These are phyloP conservation scores for Siniperca chuatsi DNA, from an alignment of 2,113 vertebrate species.

Conservation along the genomic window DNA sequence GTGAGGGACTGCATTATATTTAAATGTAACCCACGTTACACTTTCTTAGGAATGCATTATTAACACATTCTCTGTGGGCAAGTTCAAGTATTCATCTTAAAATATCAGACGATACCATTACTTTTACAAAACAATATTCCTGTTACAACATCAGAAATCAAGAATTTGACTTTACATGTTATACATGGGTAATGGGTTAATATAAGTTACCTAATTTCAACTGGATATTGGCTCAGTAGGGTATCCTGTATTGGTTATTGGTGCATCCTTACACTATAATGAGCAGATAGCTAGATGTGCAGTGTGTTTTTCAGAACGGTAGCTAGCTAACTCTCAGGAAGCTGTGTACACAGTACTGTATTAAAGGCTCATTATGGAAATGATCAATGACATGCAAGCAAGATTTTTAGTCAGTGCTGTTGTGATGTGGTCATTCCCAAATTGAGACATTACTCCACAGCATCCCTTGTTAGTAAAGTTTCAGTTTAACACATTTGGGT, in stretches of 20 bases:
- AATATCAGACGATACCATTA: background rate
- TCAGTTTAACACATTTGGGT: conserved; percentile 3
- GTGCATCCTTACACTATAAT: conserved; percentile 55
- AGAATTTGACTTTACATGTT: conserved; percentile 7
- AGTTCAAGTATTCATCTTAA: conserved; percentile 23
- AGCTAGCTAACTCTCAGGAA: conserved; percentile 83
- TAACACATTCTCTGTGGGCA: background rate
- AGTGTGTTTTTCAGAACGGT: conserved; percentile 59
- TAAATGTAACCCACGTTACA: conserved; percentile 29
- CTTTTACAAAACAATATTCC: background rate
- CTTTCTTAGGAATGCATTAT: conserved; percentile 47
- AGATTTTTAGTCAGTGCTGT: background rate
- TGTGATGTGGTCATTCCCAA: background rate
- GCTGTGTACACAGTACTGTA: conserved; percentile 77
- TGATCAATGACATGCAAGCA: background rate
- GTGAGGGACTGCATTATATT: conserved; percentile 20
- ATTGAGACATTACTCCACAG: background rate
- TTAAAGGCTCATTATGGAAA: conserved; percentile 72
- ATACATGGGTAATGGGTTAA: conserved; percentile 2
- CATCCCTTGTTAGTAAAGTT: conserved; percentile 7
- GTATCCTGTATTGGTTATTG: conserved; percentile 17
- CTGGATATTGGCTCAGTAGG: background rate
- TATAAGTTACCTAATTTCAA: background rate
- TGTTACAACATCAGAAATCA: background rate
- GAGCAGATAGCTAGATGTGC: conserved; percentile 78